phyloP scores from a whole-genome alignment of 2,797 vertebrate genomes.

The Synanceia verrucosa region DNA sequence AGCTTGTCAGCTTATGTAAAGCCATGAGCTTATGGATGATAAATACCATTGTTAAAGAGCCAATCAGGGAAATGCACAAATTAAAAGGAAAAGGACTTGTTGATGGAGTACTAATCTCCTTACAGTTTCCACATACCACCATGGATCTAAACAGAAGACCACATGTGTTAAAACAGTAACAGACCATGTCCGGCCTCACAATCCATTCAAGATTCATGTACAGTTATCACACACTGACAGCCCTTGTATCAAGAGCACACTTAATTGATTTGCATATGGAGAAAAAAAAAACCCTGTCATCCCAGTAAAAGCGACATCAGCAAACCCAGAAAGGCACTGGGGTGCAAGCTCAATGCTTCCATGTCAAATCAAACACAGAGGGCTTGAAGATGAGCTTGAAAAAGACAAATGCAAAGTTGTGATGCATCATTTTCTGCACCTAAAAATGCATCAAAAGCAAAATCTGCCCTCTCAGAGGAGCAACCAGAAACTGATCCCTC shows the following conservation, averaged over 20 bases:
- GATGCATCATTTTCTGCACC: slow-evolving; percentile 1
- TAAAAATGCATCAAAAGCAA: slow-evolving; percentile 1
- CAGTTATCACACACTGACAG: slow-evolving; percentile 43
- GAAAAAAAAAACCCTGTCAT: background rate
- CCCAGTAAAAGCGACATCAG: slow-evolving; percentile 26
- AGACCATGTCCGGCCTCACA: slow-evolving; percentile 28
- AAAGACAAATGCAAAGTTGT: slow-evolving; percentile 20
- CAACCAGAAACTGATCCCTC: background rate
- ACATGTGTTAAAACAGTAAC: slow-evolving; percentile 28
- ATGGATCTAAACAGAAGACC: slow-evolving; percentile 29
- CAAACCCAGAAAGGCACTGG: background rate
- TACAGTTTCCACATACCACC: slow-evolving; percentile 32
- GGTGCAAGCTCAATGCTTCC: background rate
- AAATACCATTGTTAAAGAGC: slow-evolving; percentile 40
- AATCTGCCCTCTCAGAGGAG: background rate
- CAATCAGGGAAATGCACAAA: slow-evolving; percentile 36
- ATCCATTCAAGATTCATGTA: slow-evolving; percentile 34
- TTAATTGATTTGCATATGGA: slow-evolving; percentile 29
- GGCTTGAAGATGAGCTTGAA: slow-evolving; percentile 45
- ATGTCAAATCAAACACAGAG: background rate
- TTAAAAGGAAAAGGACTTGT: slow-evolving; percentile 51
- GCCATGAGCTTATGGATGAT: slow-evolving; percentile 31
- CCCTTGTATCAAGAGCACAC: slow-evolving; percentile 27
- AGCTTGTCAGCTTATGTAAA: slow-evolving; percentile 47
- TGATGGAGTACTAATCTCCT: slow-evolving; percentile 43